Evolutionary conservation across 23 tunicate species (phyloP), one percentile per base, ranked within the genome.

Genomic region (Botrylloides violaceus): DNA sequence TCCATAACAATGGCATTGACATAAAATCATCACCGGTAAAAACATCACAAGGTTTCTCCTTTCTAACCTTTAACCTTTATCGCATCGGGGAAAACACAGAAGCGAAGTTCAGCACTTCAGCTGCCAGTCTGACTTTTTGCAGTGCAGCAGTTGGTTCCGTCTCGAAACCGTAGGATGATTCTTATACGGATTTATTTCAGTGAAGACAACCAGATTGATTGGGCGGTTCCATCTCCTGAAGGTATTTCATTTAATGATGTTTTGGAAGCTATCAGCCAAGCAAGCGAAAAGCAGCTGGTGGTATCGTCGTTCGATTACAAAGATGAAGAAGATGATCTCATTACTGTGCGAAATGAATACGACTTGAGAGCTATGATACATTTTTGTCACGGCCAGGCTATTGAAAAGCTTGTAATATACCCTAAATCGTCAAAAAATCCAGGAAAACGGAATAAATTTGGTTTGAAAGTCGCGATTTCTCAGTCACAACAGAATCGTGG

Each of bases 291-390:
- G 33, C 71, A 84, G 29, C 47, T 90, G 24, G 33, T 79, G 1
- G 97, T 83, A 56, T 38, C 90, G 26, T 82, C 88, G 38, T 90
- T 90, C 68, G 97, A 90, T 31, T 90, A 90, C 49, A 60, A 70
- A 61, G 97, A 90, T 70, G 97, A 90, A 71, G 97, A 90, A 71
- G 85, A 87, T 26, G 97, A 90, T 50, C 33, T 81, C n/a, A 83
- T 83, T 19, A 90, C 97, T 49, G 97, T 90, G 70, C 70, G 73
- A 35, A 79, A 88, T 50, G 85, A 90, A 60, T 73, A 78, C 26
- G 97, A 90, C 35, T 78, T 90, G 34, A 75, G 59, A 1, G 78
- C 97, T 25, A 90, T 90, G 97, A 70, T 90, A 0, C 25, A 66
- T 28, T 83, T 79, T 79, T 78, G 83, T 43, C 58, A 37, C 56